Conservation (phyloP, 1,140 invertebrate species). For the Trissolcus basalis region DNA sequence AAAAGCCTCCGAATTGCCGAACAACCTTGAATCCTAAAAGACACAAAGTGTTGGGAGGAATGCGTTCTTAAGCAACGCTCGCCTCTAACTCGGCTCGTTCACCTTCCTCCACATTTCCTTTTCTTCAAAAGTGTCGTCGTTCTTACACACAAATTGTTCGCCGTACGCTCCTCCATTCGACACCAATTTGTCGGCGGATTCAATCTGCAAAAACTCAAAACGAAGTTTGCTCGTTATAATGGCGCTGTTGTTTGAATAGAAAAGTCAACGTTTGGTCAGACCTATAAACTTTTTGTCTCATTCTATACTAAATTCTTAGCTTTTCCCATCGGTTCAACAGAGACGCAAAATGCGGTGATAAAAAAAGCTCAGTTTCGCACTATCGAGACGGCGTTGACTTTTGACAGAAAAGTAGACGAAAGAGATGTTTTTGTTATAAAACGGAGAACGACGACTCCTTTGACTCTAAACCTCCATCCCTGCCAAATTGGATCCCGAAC, state of each 20-base stretch:
- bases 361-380: background rate
- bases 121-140: constrained; percentile 23
- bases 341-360: too few species aligned
- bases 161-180: constrained; percentile 1
- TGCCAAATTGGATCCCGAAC: constrained; percentile 51
- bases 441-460: constrained; percentile 22
- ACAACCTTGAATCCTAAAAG: constrained; percentile 45
- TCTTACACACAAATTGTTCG: constrained; percentile 6
- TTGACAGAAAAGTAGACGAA: too few species aligned
- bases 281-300: background rate
- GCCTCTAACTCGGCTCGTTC: constrained; percentile 64
- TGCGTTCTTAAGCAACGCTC: constrained; percentile 74
- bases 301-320: too few species aligned
- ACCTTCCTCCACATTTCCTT: constrained; percentile 16
- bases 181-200: constrained; percentile 9
- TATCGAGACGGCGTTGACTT: too few species aligned
- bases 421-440: too few species aligned
- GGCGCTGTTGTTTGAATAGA: constrained; percentile 17
- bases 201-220: constrained; percentile 1
- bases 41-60: constrained; percentile 67
- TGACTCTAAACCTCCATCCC: constrained; percentile 31
- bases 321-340: too few species aligned
- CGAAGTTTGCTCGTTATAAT: background rate
- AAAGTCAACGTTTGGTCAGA: constrained; percentile 21
- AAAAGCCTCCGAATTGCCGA: constrained; percentile 45